Evolutionary conservation across 2,888 invertebrate species (phyloP), one percentile per base, ranked within the genome.

Genomic region (Strigamia crassipes): DNA sequence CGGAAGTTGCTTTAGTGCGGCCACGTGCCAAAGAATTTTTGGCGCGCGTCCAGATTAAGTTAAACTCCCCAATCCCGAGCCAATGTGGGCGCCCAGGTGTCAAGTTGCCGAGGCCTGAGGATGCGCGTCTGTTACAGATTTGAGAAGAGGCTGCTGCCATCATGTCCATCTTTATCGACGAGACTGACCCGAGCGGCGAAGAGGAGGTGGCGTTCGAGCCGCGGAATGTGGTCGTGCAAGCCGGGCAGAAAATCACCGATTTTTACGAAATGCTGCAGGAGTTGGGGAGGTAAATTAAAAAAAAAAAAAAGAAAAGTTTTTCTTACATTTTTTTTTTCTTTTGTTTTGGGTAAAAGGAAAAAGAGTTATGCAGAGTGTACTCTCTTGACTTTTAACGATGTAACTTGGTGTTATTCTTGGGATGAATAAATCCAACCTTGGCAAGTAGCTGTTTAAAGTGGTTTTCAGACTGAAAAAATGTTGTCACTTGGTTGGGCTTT

Each of bases 201-300:
- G 41, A 78, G 87, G 94, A 96, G 87, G 92, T 96, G 27, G 94
- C 94, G 83, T 97, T 97, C 89, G 94, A 96, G 12, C 92, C 92
- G 87, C 91, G 96, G 87, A 94, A 96, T 90, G 96, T 97, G 84
- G 90, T 91, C 84, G 92, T 97, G 85, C 93, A 93, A 88, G 92
- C 94, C 84, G 93, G 93, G 85, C 91, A 92, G 82, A 94, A 96
- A 89, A 94, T 97, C 85, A 94, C 95, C 87, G 93, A 94, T 86
- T 91, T 92, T 86, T 97, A 94, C 87, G 94, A 94, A 86, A 91
- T 97, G 88, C 92, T 94, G 85, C 92, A 94, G 82, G 96, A 98
- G 89, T 93, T 98, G 86, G 98, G 98, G 88, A 93, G 96, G 97
- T 97, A 78, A 78, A 78, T 13, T n/a, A n/a, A n/a, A n/a, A n/a